phyloP scores from a whole-genome alignment of 1,140 invertebrate genomes.

The Drosophila nigrodunni region DNA sequence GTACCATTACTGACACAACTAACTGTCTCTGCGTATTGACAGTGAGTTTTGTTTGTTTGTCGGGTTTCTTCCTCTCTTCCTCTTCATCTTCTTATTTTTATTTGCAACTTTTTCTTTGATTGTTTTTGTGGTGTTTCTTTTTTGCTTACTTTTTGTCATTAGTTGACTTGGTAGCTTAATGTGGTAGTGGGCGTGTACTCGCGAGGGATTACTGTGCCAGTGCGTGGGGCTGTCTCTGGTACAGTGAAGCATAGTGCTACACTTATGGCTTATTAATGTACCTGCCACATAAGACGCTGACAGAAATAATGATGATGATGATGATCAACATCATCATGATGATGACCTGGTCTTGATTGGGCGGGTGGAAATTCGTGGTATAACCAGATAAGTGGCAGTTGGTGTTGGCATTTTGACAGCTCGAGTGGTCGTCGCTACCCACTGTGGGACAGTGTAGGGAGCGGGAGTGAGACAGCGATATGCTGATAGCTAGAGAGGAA shows the following conservation, averaged over 20 bases:
- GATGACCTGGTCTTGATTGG: constrained; percentile 1
- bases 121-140: constrained; percentile 29
- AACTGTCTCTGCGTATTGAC: constrained; percentile 40
- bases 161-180: constrained; percentile 7
- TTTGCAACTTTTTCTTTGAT: constrained; percentile 20
- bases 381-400: constrained; percentile 48
- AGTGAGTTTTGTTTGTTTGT: neutral
- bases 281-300: constrained; percentile 28
- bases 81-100: neutral
- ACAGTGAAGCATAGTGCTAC: constrained; percentile 14
- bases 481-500: neutral
- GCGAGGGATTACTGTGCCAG: constrained; percentile 7
- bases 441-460: constrained; percentile 2
- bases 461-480: neutral
- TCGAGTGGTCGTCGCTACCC: constrained; percentile 20
- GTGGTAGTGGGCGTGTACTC: neutral
- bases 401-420: constrained; percentile 49
- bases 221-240: neutral
- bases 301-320: constrained; percentile 9
- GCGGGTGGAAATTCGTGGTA: neutral
- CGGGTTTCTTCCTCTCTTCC: too few relatives aligned
- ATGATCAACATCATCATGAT: neutral
- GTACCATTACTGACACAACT: constrained; percentile 20
- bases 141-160: constrained; percentile 25
- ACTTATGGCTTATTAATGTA: constrained; percentile 57